Evolutionary conservation across 2,888 invertebrate species (phyloP).

Genomic region (Sthenelais limicola): DNA sequence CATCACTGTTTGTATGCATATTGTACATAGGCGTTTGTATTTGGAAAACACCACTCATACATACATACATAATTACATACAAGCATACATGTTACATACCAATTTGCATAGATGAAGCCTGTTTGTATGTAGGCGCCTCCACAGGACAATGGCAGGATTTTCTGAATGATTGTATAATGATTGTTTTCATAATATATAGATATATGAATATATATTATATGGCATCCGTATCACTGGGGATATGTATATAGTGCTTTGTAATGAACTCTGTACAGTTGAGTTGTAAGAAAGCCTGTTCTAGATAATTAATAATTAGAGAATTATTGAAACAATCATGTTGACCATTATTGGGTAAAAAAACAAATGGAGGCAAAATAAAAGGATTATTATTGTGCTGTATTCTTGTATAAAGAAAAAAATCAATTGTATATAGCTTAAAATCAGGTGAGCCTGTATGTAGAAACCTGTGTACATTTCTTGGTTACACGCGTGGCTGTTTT

Average conservation of each 20-base stretch:
- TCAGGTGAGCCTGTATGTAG: not conserved
- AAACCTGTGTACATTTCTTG: constrained; percentile 31
- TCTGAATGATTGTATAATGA: constrained; percentile 39
- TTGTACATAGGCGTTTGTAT: constrained; percentile 36
- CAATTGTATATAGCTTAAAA: constrained; percentile 38
- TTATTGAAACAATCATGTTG: constrained; percentile 36
- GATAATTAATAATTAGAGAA: constrained; percentile 34
- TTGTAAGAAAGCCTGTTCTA: constrained; percentile 38
- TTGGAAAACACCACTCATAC: constrained; percentile 33
- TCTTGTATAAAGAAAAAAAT: constrained; percentile 28
- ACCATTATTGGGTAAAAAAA: not conserved
- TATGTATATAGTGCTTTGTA: constrained; percentile 41
- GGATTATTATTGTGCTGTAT: constrained; percentile 37
- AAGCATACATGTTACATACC: constrained; percentile 27
- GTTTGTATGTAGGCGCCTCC: constrained; percentile 32
- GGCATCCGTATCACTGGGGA: constrained; percentile 26
- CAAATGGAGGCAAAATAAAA: constrained; percentile 27
- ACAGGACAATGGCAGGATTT: constrained; percentile 18
- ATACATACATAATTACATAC: constrained; percentile 39
- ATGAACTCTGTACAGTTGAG: constrained; percentile 36
- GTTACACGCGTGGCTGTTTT: constrained; percentile 4
- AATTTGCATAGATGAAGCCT: constrained; percentile 25
- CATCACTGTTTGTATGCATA: constrained; percentile 39
- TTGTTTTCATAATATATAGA: constrained; percentile 37
- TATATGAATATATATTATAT: constrained; percentile 38